Conservation (phyloP, 2,888 invertebrate genomes). For the Drosophila parthenogenetica region DNA sequence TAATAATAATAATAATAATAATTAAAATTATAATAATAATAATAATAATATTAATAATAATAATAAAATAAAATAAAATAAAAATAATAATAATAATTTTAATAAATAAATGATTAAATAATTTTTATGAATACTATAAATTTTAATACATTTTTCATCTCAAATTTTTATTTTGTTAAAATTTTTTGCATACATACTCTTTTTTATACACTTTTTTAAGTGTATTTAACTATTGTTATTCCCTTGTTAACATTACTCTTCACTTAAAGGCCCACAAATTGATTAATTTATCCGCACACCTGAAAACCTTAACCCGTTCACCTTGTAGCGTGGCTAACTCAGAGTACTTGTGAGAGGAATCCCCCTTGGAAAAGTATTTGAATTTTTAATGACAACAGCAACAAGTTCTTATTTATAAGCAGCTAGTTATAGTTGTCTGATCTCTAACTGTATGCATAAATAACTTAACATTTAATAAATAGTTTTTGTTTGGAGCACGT, state of each 20-base stretch:
- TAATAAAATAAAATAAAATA: too few species aligned
- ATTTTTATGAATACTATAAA: too few species aligned
- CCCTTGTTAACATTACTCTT: conserved; percentile 1
- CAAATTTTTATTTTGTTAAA: too few species aligned
- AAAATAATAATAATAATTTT: too few species aligned
- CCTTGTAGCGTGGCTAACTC: conserved; percentile 42
- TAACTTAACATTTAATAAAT: background rate
- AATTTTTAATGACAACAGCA: conserved; percentile 25
- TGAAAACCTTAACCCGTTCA: conserved; percentile 53
- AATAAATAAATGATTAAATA: too few species aligned
- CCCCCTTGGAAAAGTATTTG: conserved; percentile 4
- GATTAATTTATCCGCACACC: conserved; percentile 14
- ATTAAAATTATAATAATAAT: too few species aligned
- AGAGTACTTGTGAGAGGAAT: conserved; percentile 5
- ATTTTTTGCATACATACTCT: too few species aligned
- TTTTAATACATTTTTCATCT: too few species aligned
- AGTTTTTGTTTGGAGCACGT: conserved; percentile 10
- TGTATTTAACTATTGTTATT: background rate
- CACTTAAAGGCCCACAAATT: conserved; percentile 1
- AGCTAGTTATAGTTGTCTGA: background rate
- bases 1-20: too few species aligned
- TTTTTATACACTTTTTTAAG: background rate
- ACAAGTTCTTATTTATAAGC: conserved; percentile 4
- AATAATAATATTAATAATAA: too few species aligned
- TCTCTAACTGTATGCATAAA: conserved; percentile 11